phyloP scores from a whole-genome alignment of 2,113 vertebrate species.

The Toxostoma redivivum region DNA sequence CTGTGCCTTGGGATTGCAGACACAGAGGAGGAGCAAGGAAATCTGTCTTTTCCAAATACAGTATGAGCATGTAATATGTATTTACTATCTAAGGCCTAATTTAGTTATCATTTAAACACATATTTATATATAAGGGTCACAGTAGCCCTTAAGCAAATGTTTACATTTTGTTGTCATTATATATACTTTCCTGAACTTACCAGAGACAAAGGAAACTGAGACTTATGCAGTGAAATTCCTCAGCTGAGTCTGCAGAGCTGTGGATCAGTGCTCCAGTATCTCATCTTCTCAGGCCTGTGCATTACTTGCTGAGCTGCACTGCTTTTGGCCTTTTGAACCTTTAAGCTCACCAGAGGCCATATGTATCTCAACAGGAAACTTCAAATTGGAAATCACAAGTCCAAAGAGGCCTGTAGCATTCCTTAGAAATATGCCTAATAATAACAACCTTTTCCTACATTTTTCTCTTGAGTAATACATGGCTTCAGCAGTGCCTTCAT shows the following conservation, averaged over 20 bases:
- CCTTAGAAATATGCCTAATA: not conserved
- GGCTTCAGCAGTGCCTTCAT: not conserved
- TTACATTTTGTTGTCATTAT: not conserved
- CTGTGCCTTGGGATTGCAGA: not conserved
- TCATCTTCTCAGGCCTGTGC: not conserved
- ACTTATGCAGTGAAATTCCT: accelerated
- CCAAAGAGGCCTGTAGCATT: not conserved
- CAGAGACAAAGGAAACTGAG: not conserved
- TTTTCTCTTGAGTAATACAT: not conserved
- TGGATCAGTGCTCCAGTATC: not conserved
- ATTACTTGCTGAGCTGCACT: accelerated
- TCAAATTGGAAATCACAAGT: not conserved
- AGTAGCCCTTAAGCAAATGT: not conserved
- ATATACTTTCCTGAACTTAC: not conserved
- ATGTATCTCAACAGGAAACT: not conserved
- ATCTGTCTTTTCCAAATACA: not conserved
- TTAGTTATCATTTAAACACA: not conserved
- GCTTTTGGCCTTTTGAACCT: not conserved
- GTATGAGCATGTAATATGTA: not conserved
- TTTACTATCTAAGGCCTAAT: not conserved
- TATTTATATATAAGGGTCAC: not conserved
- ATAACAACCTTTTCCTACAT: not conserved
- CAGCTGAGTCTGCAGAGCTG: not conserved
- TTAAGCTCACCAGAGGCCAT: not conserved
- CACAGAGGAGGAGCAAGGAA: not conserved